phyloP scores from a whole-genome alignment of 2,888 invertebrate genomes.

The Augochlorella aurata region DNA sequence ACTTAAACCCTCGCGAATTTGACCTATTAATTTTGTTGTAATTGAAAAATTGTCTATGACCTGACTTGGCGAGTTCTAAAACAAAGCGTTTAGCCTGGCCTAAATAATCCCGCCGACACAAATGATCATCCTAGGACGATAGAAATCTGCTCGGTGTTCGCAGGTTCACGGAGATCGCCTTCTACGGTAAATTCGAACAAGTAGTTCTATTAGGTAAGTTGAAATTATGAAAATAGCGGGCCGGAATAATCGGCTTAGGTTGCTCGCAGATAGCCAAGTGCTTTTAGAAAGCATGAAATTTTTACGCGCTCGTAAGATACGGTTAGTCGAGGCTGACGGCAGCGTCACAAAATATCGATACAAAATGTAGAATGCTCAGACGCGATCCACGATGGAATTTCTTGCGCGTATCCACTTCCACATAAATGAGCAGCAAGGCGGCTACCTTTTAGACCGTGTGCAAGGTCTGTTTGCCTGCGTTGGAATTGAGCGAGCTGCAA shows the following conservation, averaged over 20 bases:
- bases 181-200: not conserved
- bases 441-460: constrained; percentile 29
- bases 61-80: too few relatives aligned
- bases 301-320: not conserved
- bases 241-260: not conserved
- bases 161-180: not conserved
- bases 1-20: too few relatives aligned
- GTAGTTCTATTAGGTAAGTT: not conserved
- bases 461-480: constrained; percentile 55
- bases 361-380: constrained; percentile 1
- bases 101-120: too few relatives aligned
- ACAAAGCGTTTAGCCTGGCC: too few relatives aligned
- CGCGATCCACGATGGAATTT: constrained; percentile 18
- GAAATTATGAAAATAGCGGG: not conserved
- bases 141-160: not conserved
- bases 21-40: too few relatives aligned
- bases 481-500: constrained; percentile 40
- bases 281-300: constrained; percentile 15
- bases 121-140: too few relatives aligned
- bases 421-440: constrained; percentile 34
- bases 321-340: not conserved
- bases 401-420: constrained; percentile 22
- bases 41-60: too few relatives aligned
- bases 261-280: not conserved
- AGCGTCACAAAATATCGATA: constrained; percentile 1